Base-by-base conservation (phyloP, 2,888 invertebrate genomes). In the Thymelicus acteon region DNA sequence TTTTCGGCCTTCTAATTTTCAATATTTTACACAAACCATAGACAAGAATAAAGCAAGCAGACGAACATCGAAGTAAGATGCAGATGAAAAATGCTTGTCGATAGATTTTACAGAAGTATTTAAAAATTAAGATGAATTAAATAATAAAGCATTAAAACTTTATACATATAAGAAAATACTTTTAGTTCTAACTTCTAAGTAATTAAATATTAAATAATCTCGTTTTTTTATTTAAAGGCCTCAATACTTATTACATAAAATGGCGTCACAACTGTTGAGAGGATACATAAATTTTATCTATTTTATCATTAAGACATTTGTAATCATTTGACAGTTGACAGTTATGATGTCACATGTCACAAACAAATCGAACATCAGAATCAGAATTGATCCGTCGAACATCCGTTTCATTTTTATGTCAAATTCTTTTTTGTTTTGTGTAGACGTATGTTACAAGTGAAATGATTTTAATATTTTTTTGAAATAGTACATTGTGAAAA, bases 401-500 rank as follows among this genome's bases (percentile, higher is more conserved):
- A 60, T 54, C 31, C 54, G 54, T 54, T 68, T 73, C 60, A 68
- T 8, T 73, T 67, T 72, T 65, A 83, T 87, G 85, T 86, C 73
- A 72, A 65, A n/a, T 74, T 76, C 74, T 70, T 71, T 75, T 78
- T 79, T 81, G 82, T 91, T 89, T 89, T 85, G 83, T 81, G 77
- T 81, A 77, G 79, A 79, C 75, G 80, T 79, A 78, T 80, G 75
- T 77, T 78, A 60, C 86, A 84, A 79, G 91, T 92, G 91, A 84
- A 79, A 91, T 92, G 91, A 85, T 80, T 87, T 84, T 82, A 81
- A 73, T 82, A 77, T 79, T 79, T 83, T 74, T 80, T 75, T 75
- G 77, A 70, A 80, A 74, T 69, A 48, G 15, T 19, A 58, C 40
- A 60, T 57, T 61, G 40, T 62, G 73, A 88, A 84, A 84, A 99